Conservation (phyloP, 2,888 invertebrate species). For the Allygus modestus region DNA sequence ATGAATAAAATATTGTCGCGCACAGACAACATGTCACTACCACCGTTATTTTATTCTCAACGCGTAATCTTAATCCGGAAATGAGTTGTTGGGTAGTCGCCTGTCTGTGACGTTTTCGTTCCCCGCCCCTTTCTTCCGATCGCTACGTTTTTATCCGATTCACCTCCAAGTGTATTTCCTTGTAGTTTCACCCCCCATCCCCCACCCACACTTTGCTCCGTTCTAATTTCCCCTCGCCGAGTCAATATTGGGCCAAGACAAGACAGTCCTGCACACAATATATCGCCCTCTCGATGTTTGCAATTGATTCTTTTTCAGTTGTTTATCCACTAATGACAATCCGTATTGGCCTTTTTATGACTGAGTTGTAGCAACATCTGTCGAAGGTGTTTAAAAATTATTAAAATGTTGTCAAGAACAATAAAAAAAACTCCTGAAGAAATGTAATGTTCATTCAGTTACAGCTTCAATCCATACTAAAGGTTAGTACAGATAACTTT, state of each 20-base stretch:
- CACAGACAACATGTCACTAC: slow-evolving; percentile 44
- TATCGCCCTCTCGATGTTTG: slow-evolving; percentile 37
- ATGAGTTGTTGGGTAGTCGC: slow-evolving; percentile 48
- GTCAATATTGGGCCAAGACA: slow-evolving; percentile 48
- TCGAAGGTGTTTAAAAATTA: no score
- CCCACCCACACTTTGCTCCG: not conserved
- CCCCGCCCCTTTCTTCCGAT: slow-evolving; percentile 27
- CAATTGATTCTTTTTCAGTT: not conserved
- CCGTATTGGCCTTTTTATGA: not conserved
- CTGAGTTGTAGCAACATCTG: not conserved
- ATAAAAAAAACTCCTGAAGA: no score
- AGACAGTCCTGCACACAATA: slow-evolving; percentile 33
- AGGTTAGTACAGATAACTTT: no score
- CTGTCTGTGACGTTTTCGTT: slow-evolving; percentile 44
- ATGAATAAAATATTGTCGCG: slow-evolving; percentile 59
- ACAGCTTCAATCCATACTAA: no score
- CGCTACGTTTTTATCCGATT: slow-evolving; percentile 51
- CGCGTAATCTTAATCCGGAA: slow-evolving; percentile 58
- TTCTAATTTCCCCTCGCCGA: slow-evolving; percentile 55
- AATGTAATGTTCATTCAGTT: no score
- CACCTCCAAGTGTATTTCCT: slow-evolving; percentile 60
- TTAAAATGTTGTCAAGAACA: no score
- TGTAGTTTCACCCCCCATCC: slow-evolving; percentile 43
- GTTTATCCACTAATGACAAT: not conserved
- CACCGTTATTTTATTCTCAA: slow-evolving; percentile 57